phyloP scores from a whole-genome alignment of 2,797 vertebrate species.

The Sebastes trivittatus region DNA sequence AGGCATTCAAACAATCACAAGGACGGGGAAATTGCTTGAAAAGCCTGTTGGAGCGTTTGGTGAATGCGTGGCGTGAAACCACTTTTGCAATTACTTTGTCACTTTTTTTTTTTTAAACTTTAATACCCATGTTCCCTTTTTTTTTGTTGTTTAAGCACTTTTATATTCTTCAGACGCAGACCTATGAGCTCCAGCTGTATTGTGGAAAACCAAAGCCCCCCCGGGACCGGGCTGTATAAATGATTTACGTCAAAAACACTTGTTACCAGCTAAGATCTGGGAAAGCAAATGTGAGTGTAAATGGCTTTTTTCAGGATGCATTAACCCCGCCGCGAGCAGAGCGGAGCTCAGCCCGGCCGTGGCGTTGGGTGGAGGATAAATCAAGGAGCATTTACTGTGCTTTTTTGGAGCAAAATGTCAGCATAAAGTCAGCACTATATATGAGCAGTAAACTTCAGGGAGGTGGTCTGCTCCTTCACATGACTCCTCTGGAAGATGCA shows the following conservation, averaged over 20 bases:
- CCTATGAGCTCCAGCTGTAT: not conserved
- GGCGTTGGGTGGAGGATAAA: not conserved
- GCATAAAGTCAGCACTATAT: not conserved
- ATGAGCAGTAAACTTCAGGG: not conserved
- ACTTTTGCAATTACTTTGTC: constrained; percentile 51
- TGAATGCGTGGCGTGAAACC: constrained; percentile 18
- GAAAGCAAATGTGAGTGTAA: not conserved
- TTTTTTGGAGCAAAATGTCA: not conserved
- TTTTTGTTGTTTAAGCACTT: constrained; percentile 35
- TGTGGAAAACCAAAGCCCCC: not conserved
- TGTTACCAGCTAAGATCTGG: constrained; percentile 3
- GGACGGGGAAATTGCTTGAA: constrained; percentile 55
- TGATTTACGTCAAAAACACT: constrained; percentile 23
- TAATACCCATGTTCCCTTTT: constrained; percentile 20
- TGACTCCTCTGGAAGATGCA: not conserved
- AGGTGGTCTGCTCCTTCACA: not conserved
- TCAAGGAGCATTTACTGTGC: not conserved
- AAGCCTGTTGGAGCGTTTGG: constrained; percentile 42
- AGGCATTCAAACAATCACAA: constrained; percentile 58
- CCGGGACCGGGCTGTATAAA: not conserved
- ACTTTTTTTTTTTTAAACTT: constrained; percentile 17
- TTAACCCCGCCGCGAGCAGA: constrained; percentile 1
- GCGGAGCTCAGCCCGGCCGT: not conserved
- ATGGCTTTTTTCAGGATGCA: not conserved
- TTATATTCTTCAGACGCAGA: constrained; percentile 18